Base-by-base conservation (phyloP, 92 coral and sea anemone genomes). In the Epizoanthus rinbou region DNA sequence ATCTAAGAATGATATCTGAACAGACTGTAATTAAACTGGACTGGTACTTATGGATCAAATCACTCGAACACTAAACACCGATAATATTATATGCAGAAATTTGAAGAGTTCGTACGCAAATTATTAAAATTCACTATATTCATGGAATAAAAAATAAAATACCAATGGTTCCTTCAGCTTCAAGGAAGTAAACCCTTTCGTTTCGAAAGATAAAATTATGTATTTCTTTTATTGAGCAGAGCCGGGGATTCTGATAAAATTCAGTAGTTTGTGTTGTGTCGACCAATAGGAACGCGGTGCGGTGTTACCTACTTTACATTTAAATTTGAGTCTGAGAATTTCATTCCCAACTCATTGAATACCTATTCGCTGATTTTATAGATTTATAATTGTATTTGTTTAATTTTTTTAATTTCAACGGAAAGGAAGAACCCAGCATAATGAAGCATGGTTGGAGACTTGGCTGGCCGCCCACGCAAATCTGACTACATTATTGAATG, bases 371-470 rank as follows among this genome's bases (percentile, higher is more conserved):
- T 76, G 8, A 59, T 57, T 76, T 37, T 35, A 60, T 76, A 9
- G 81, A 54, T 35, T 6, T n/a, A 37, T 60, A n/a, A 60, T 35
- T 58, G 54, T 19, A 58, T 76, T 76, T 76, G 69, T 58, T 76
- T 59, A 76, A 22, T 19, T 54, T 59, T 60, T 75, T 57, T n/a
- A 47, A 33, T 43, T 57, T 33, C 16, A 76, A 76, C 21, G 22
- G 11, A n/a, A 76, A 59, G 22, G 35, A 17, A 59, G 37, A 76
- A 58, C 64, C 59, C 15, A n/a, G 8, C 58, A 58, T 25, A n/a
- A 10, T 11, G 57, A 74, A 74, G 39, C 64, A 3, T 25, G 23
- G 43, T 53, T 24, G 18, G 16, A 74, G 80, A 22, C 54, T 9
- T 9, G 9, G 9, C 54, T 7, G 54, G 6, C 54, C 15, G 54